Base-by-base conservation (phyloP, 2,113 vertebrate species). In the Ammodramus savannarum region DNA sequence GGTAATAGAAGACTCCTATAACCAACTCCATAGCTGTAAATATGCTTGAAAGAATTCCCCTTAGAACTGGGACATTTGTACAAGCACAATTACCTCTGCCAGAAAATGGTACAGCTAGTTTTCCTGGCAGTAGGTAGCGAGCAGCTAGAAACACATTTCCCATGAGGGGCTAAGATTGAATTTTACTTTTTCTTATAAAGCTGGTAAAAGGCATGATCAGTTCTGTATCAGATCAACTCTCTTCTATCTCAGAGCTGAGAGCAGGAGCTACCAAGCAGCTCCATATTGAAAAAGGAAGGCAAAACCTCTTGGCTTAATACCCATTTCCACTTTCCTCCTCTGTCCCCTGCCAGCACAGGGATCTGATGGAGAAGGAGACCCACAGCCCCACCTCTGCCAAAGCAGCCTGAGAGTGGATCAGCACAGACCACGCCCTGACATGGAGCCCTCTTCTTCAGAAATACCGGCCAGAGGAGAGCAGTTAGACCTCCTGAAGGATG, bases 131-230 rank as follows among this genome's bases (percentile, higher is more conserved):
- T 19, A 65, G 79, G 34, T 22, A 83, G 27, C 5, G 31, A 63
- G 79, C 8, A 54, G 32, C 17, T 55, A 46, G 34, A 85, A 85
- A 76, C 8, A 72, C 10, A 16, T 63, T 83, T 85, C 49, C 67
- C 46, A 3, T 9, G 13, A 79, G 26, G 20, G 27, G 7, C 59
- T 58, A 20, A 66, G 29, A 29, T 49, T 63, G 69, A 22, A 34
- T 36, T 55, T 29, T n/a, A 14, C 4, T 44, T 32, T 27, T 73
- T n/a, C 54, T 31, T 48, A 55, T 41, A 44, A 38, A 65, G 10
- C 3, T 0, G 0, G 27, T 58, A 54, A 34, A 80, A 51, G 13
- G 19, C 0, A 0, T 3, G 5, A 59, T 67, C 17, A 23, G 39
- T 75, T 94, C 61, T 75, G 48, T 29, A n/a, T 13, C 48, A n/a